phyloP scores from a whole-genome alignment of 2,113 vertebrate species.

The Ochotona curzoniae region DNA sequence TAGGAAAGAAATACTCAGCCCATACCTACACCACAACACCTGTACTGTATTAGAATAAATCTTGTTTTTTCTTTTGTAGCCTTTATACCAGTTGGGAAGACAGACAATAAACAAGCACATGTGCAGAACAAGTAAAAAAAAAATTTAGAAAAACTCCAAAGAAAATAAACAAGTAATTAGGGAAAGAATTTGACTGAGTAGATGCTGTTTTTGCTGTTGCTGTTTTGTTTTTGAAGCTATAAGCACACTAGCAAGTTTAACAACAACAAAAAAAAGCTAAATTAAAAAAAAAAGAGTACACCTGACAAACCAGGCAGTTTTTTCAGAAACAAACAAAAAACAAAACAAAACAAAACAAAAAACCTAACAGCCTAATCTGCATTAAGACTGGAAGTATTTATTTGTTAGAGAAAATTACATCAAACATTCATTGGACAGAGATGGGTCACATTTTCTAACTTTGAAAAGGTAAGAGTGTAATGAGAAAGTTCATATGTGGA shows the following conservation, averaged over 20 bases:
- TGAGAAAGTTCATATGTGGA: not conserved
- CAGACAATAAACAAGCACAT: not conserved
- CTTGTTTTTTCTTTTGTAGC: not conserved
- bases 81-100: not conserved
- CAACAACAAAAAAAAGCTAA: no score
- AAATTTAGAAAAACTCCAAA: not conserved
- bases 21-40: no score
- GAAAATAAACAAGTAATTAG: not conserved
- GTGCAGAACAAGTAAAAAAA: conserved; percentile 11
- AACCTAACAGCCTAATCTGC: no score
- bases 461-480: not conserved
- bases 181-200: not conserved
- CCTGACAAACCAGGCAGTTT: no score
- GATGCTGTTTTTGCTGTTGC: no score
- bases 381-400: not conserved
- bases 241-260: no score
- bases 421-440: not conserved
- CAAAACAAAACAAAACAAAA: no score
- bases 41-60: not conserved
- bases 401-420: not conserved
- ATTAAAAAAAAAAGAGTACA: no score
- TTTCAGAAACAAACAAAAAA: no score
- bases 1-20: no score
- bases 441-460: not conserved
- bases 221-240: no score